These are phyloP conservation scores for Acronicta alni DNA, from an alignment of 2,888 invertebrate genomes.

Conservation along the genomic window DNA sequence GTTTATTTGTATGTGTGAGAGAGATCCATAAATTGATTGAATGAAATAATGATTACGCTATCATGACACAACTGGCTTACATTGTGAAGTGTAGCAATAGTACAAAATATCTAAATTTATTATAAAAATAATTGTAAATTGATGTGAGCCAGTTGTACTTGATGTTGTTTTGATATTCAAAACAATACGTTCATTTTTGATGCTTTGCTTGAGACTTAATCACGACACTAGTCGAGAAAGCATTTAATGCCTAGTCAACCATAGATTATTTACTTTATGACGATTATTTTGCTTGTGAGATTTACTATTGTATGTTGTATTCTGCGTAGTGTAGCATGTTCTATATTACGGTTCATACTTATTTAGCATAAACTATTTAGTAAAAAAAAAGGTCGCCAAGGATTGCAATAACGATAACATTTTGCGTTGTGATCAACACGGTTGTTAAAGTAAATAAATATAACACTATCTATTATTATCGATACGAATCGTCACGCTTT, in stretches of 20 bases:
- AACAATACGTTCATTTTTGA: constrained; percentile 63
- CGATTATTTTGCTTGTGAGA: constrained; percentile 53
- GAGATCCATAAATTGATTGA: constrained; percentile 66
- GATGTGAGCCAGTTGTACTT: constrained; percentile 70
- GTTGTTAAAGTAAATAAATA: constrained; percentile 24
- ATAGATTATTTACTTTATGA: constrained; percentile 49
- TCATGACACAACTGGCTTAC: constrained; percentile 61
- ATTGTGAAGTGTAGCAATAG: constrained; percentile 62
- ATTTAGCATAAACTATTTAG: constrained; percentile 42
- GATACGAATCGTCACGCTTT: constrained; percentile 14
- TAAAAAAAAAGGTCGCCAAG: constrained; percentile 18
- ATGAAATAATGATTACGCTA: constrained; percentile 28
- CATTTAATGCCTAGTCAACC: constrained; percentile 57
- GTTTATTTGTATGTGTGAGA: constrained; percentile 49
- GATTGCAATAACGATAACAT: constrained; percentile 18
- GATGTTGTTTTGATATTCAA: constrained; percentile 57
- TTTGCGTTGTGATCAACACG: constrained; percentile 36
- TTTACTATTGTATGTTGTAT: constrained; percentile 40
- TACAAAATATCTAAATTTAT: constrained; percentile 57
- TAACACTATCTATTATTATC: constrained; percentile 11
- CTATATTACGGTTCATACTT: constrained; percentile 46
- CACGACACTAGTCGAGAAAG: constrained; percentile 63
- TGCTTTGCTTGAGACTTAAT: constrained; percentile 73
- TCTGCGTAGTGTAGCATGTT: constrained; percentile 57
- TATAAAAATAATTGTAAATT: constrained; percentile 45